Evolutionary conservation across 2,113 vertebrate species (phyloP).

Genomic region (Crotalus horridus): DNA sequence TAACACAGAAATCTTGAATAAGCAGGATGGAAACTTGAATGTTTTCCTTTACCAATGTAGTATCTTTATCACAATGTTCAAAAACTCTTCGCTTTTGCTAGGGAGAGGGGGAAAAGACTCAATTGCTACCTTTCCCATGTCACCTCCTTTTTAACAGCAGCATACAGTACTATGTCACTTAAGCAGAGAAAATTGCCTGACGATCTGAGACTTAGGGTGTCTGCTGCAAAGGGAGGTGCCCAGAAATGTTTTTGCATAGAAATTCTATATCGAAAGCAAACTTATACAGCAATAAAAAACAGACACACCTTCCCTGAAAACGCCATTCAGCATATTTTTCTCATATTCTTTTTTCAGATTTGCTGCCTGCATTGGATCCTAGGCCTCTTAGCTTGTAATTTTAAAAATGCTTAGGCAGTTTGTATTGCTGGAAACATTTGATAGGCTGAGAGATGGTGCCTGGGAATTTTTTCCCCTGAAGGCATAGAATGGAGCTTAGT

Average conservation of each 20-base stretch:
- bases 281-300: neutral
- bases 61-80: neutral
- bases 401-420: neutral
- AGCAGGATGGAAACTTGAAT: neutral
- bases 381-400: neutral
- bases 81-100: neutral
- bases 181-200: neutral
- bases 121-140: too few species aligned
- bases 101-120: neutral
- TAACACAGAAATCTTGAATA: neutral
- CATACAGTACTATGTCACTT: neutral
- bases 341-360: neutral
- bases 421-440: neutral
- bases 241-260: neutral
- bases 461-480: neutral
- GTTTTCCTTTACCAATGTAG: neutral
- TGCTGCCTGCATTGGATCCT: neutral
- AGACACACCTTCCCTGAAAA: neutral
- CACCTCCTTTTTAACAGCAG: neutral
- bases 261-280: neutral
- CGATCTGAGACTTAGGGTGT: neutral
- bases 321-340: neutral
- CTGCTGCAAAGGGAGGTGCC: neutral
- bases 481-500: neutral
- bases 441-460: neutral